phyloP scores from a whole-genome alignment of 1,140 invertebrate species.

The Aphis craccivora region DNA sequence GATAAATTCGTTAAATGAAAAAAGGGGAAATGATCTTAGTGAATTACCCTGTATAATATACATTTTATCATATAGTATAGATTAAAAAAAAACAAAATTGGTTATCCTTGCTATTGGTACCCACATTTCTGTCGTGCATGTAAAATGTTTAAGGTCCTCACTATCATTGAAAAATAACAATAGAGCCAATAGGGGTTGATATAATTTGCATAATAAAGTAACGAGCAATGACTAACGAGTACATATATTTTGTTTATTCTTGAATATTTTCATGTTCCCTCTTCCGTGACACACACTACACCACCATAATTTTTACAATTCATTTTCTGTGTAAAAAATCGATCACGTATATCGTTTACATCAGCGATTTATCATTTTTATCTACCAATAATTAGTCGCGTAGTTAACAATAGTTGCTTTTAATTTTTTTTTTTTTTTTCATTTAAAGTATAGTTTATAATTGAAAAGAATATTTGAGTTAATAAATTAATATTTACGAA shows the following conservation, averaged over 20 bases:
- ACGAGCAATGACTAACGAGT: neutral
- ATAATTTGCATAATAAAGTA: neutral
- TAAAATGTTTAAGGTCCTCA: neutral
- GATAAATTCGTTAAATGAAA: no score
- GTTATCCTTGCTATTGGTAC: neutral
- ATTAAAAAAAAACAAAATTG: neutral
- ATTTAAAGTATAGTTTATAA: neutral
- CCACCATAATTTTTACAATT: neutral
- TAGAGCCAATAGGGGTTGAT: neutral
- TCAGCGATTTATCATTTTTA: no score
- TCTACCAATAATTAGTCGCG: neutral
- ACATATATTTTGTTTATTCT: neutral
- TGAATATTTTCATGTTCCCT: neutral
- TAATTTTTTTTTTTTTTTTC: neutral
- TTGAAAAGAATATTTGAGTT: no score
- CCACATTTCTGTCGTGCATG: neutral
- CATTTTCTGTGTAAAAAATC: neutral
- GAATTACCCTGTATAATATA: neutral
- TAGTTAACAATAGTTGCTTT: neutral
- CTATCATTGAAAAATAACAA: neutral
- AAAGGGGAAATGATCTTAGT: no score
- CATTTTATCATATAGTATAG: neutral
- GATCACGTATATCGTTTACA: neutral
- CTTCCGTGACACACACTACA: neutral
- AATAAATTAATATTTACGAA: neutral